These are phyloP conservation scores for Thaleichthys pacificus DNA, from an alignment of 2,797 vertebrate genomes.

Conservation along the genomic window DNA sequence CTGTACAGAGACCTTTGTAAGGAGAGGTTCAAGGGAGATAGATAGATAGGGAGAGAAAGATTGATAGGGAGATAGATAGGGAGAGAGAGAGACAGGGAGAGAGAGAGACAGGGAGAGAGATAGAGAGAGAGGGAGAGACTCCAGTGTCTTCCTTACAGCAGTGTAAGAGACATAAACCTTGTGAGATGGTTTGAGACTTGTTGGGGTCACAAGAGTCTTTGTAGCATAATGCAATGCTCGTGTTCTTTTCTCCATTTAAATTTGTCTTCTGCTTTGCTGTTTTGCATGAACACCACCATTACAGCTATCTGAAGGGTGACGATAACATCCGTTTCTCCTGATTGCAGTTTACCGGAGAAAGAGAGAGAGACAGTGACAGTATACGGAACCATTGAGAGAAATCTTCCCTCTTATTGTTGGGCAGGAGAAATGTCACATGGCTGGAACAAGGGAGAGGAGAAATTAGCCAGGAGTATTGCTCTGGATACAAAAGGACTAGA, in stretches of 20 bases:
- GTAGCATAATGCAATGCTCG: slow-evolving; percentile 40
- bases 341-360: slow-evolving; percentile 5
- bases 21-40: slow-evolving; percentile 49
- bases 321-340: slow-evolving; percentile 12
- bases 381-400: slow-evolving; percentile 18
- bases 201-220: slow-evolving; percentile 29
- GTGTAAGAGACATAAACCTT: neutral
- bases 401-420: slow-evolving; percentile 48
- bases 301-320: slow-evolving; percentile 37
- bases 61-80: slow-evolving; percentile 32
- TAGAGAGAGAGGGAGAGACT: neutral
- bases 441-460: slow-evolving; percentile 51
- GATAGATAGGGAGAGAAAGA: neutral
- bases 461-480: slow-evolving; percentile 64
- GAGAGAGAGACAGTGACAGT: neutral
- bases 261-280: slow-evolving; percentile 34
- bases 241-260: slow-evolving; percentile 41
- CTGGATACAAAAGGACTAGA: slow-evolving; percentile 62
- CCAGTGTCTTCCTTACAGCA: neutral
- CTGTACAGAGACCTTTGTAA: slow-evolving; percentile 16
- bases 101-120: neutral
- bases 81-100: neutral
- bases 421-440: slow-evolving; percentile 41
- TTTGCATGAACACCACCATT: slow-evolving; percentile 29
- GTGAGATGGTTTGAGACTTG: slow-evolving; percentile 17